Base-by-base conservation (phyloP, 1,140 invertebrate genomes). In the Triops cancriformis region DNA sequence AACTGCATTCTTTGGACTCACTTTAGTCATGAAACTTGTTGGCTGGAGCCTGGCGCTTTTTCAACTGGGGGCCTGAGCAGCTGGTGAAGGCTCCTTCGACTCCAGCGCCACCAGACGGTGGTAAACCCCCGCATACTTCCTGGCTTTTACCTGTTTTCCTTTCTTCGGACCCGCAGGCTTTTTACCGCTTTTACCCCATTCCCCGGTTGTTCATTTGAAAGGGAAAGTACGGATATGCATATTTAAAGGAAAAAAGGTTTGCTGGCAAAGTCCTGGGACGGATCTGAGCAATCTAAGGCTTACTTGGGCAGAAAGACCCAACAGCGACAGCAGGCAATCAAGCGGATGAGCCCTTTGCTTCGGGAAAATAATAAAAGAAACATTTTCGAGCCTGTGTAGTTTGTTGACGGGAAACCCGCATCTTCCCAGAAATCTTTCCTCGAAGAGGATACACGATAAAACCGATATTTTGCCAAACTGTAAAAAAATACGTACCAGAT, bases 91-190 rank as follows among this genome's bases (percentile, higher is more conserved):
- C 23, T 23, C 7, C 3, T 64, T 64, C 51, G 14, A 64, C 10
- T 23, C 18, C 51, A 64, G 51, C 51, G 51, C 51, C 51, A 23
- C 51, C 14, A 64, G 51, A 23, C 51, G 51, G 51, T 64, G 51
- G 51, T 64, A 64, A 64, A 64, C 14, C 51, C 11, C 3, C 18
- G 51, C 18, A 18, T n/a, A 64, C 51, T 64, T 64, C 51, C 51
- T 64, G 51, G 51, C 23, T 64, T 64, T 64, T 64, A 64, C 51
- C 51, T 64, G 51, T 64, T 64, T 64, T 64, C 51, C 51, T 64
- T 64, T 23, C 51, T 64, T 64, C 51, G 51, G 31, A 37, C 2
- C 31, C 31, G 31, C 7, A 37, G 31, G 31, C 31, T 64, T 64
- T n/a, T 23, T 23, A 64, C 18, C 51, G 51, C 51, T 64, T 64